Conservation (phyloP, 1,140 invertebrate genomes). For the Neodiprion pinetum region DNA sequence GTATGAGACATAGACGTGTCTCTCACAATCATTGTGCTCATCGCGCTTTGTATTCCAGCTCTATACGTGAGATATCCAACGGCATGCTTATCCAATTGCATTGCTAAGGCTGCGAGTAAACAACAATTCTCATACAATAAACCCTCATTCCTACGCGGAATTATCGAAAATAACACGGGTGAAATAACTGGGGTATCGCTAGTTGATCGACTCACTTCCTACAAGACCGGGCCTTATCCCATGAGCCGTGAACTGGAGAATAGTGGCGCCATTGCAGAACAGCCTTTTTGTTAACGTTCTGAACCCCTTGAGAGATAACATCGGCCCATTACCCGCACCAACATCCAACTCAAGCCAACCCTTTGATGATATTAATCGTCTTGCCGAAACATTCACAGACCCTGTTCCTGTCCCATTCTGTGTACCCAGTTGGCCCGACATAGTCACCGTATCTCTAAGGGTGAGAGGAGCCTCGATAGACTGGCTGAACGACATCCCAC, state of each 20-base stretch:
- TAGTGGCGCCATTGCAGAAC: conserved; percentile 75
- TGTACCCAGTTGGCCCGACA: conserved; percentile 81
- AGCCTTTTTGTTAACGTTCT: conserved; percentile 72
- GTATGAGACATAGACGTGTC: conserved; percentile 71
- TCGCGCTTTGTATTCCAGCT: conserved; percentile 72
- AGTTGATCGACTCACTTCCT: conserved; percentile 67
- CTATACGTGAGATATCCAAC: conserved; percentile 88
- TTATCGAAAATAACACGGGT: conserved; percentile 13
- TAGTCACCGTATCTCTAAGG: conserved; percentile 78
- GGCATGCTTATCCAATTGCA: conserved; percentile 84
- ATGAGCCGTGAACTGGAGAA: conserved; percentile 74
- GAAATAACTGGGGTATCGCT: conserved; percentile 5
- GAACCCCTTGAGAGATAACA: conserved; percentile 77
- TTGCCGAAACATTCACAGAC: conserved; percentile 75
- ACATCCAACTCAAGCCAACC: conserved; percentile 85
- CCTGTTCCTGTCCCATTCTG: conserved; percentile 88
- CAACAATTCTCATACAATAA: not conserved
- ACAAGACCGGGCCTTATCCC: conserved; percentile 76
- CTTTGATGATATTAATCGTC: conserved; percentile 79
- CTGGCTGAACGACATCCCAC: conserved; percentile 89
- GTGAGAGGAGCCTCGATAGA: conserved; percentile 94
- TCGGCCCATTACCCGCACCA: conserved; percentile 80
- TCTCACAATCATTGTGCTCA: conserved; percentile 81
- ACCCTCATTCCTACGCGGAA: not conserved
- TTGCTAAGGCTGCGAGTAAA: conserved; percentile 73